Evolutionary conservation across 2,113 vertebrate genomes (phyloP), one percentile per base, ranked within the genome.

Genomic region (Oryctolagus cuniculus): DNA sequence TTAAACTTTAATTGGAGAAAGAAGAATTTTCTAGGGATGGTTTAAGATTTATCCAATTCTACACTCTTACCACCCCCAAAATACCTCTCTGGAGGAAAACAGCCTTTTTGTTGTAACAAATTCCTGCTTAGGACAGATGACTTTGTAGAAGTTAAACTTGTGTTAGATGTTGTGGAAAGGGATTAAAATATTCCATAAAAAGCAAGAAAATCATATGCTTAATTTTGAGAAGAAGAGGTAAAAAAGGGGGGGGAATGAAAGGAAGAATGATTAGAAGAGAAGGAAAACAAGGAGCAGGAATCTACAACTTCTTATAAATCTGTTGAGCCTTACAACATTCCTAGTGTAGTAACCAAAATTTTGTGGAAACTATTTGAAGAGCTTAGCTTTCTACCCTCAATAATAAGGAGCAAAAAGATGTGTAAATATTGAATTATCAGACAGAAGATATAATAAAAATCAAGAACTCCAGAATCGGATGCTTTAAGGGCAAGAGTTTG

Each of bases 1-100:
- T 96, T 95, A 89, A 89, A 89, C 70, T 87, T 73, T 93, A 97
- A 96, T 64, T 75, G 34, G 44, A 1, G 24, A 29, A 90, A 67
- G 27, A 82, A 89, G 5, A 29, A 83, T 93, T 83, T 25, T 92
- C 36, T 53, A 55, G 72, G 44, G 95, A 89, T 80, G 31, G 8
- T 8, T 5, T 27, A 51, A 87, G 67, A 89, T 92, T 49, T 95
- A 93, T 73, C 24, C 12, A 81, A 31, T 69, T 67, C 89, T 89
- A 34, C 5, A 80, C 0, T 91, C 66, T 64, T 19, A 92, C 15
- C n/a, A 79, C 8, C 8, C 81, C 49, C 73, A 80, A 87, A 86
- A 78, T 80, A 91, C 55, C 38, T 75, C 49, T 38, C 6, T 94
- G 55, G 31, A 93, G 36, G 38, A 67, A 75, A 5, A 67, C 10